Base-by-base conservation (phyloP, 2,113 vertebrate genomes). In the Centropristis striata region DNA sequence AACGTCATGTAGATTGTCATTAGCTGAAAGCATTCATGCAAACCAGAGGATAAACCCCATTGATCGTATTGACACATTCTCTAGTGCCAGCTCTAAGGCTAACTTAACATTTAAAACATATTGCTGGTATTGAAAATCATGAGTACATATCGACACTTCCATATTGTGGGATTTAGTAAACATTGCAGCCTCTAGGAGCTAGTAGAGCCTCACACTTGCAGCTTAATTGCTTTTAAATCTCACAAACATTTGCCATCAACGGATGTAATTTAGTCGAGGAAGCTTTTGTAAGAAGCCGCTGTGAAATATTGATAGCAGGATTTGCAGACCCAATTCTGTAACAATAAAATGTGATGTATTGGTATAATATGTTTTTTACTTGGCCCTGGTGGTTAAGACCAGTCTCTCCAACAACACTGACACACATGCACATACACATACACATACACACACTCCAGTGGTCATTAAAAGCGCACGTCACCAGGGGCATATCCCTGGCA, bases 391-490 rank as follows among this genome's bases (percentile, higher is more conserved):
- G 65, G 53, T 65, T 86, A 53, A 67, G 41, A 36, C 39, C 60
- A 63, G 36, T 39, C 51, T 41, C 64, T 64, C 4, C 75, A 42
- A 39, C 55, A 59, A 63, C 23, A 42, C 39, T 44, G 47, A 69
- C 51, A 54, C 39, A 57, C 70, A 75, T 58, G 25, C 44, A 36
- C 70, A 68, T 15, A 37, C 49, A 23, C 49, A 71, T 28, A 58
- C 76, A 65, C 41, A 21, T 9, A 50, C 32, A 41, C 80, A 82
- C 77, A 57, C 72, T 69, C 71, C 71, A 83, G 78, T 78, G 84
- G 87, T 88, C 87, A 89, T 91, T 90, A 84, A 91, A 90, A 86
- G 81, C 88, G 28, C 69, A 53, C 60, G 41, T 86, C 85, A 88
- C 88, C 72, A 54, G 87, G 80, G 83, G 60, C 85, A 66, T 68